These are phyloP conservation scores for Nasonia longicornis DNA, from an alignment of 1,140 invertebrate genomes.

Conservation along the genomic window DNA sequence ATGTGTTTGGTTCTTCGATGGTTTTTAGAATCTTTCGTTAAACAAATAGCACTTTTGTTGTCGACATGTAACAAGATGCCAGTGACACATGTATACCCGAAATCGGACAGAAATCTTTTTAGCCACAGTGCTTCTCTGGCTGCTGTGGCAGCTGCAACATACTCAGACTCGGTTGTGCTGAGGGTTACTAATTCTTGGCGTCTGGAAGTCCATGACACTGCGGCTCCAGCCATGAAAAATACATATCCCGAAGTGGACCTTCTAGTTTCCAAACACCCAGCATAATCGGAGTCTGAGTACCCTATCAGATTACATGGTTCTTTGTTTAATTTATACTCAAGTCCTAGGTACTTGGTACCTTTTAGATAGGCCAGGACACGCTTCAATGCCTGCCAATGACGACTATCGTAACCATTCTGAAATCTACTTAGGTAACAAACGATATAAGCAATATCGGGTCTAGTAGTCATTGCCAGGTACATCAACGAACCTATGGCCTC, in stretches of 20 bases:
- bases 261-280: too few relatives aligned
- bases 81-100: not conserved
- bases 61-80: not conserved
- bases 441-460: not conserved
- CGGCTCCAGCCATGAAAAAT: too few relatives aligned
- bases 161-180: not conserved
- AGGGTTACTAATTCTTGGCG: not conserved
- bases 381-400: not conserved
- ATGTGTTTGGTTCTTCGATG: constrained; percentile 5
- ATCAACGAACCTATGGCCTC: not conserved
- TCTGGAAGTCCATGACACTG: not conserved
- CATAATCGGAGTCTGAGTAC: not conserved
- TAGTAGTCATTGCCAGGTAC: not conserved
- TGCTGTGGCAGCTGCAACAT: not conserved
- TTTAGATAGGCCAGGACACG: not conserved
- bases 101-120: not conserved
- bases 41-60: not conserved
- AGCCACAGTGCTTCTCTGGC: not conserved
- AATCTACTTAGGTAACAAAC: not conserved
- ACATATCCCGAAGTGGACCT: too few relatives aligned
- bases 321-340: not conserved
- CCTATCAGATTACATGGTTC: not conserved
- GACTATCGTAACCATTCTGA: not conserved
- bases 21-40: constrained; percentile 1
- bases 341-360: not conserved